phyloP scores from a whole-genome alignment of 2,797 vertebrate genomes.

The Xerus rutilus region DNA sequence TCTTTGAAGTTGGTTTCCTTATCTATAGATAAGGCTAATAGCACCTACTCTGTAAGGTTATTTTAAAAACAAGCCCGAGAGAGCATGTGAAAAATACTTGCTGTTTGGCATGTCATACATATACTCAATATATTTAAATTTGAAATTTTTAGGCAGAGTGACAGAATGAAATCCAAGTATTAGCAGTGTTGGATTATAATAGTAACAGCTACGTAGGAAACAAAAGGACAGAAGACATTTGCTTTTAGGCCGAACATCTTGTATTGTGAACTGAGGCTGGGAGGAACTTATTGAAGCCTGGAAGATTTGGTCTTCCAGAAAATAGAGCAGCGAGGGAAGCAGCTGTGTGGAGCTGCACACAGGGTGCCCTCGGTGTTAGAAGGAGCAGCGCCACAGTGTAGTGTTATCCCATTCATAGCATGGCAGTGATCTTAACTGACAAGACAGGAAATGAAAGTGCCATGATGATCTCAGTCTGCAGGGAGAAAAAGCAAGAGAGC shows the following conservation, averaged over 20 bases:
- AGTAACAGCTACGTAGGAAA: conserved; percentile 16
- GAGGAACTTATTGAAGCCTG: conserved; percentile 46
- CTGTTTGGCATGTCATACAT: conserved; percentile 8
- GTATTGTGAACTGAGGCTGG: conserved; percentile 3
- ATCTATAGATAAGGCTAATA: conserved; percentile 35
- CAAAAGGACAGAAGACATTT: conserved; percentile 56
- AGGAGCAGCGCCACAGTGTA: background rate
- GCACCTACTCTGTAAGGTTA: background rate
- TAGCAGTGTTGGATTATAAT: background rate
- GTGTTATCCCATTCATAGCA: conserved; percentile 68
- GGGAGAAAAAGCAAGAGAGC: conserved; percentile 58
- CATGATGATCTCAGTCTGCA: conserved; percentile 50
- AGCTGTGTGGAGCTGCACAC: conserved; percentile 42
- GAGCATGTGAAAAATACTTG: background rate
- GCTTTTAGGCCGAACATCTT: conserved; percentile 61
- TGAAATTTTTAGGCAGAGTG: conserved; percentile 61
- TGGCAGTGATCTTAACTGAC: conserved; percentile 78
- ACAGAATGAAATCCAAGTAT: background rate
- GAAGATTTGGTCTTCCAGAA: conserved; percentile 68
- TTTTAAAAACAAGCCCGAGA: conserved; percentile 49
- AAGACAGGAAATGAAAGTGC: conserved; percentile 81
- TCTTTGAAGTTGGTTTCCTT: conserved; percentile 65
- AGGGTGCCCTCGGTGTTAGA: conserved; percentile 52
- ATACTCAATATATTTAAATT: conserved; percentile 36
- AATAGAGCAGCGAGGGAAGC: conserved; percentile 38